Evolutionary conservation across 1,140 invertebrate genomes (phyloP).

Genomic region (Teleopsis dalmanni): DNA sequence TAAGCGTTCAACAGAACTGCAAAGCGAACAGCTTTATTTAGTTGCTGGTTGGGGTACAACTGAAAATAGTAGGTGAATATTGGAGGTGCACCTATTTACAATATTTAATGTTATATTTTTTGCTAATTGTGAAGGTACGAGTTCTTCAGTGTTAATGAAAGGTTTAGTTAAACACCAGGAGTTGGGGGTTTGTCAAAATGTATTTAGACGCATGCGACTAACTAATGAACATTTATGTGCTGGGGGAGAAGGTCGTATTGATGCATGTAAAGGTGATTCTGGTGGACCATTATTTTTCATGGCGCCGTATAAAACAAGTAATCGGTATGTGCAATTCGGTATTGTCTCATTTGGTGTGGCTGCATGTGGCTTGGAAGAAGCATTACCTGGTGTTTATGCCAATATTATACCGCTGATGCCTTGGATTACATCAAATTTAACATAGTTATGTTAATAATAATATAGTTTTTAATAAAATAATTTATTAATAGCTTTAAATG

Average conservation of each 20-base stretch:
- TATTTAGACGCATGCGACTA: constrained; percentile 11
- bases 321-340: constrained; percentile 29
- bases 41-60: constrained; percentile 33
- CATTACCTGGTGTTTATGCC: constrained; percentile 31
- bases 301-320: constrained; percentile 14
- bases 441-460: too few relatives aligned
- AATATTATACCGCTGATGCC: constrained; percentile 32
- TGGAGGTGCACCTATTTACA: neutral
- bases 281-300: constrained; percentile 57
- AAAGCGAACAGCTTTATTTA: neutral
- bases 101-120: neutral
- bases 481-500: too few relatives aligned
- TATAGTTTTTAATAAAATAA: too few relatives aligned
- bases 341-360: constrained; percentile 26
- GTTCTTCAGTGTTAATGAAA: neutral
- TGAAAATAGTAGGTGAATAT: constrained; percentile 5
- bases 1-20: neutral
- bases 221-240: constrained; percentile 54
- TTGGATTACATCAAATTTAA: constrained; percentile 34
- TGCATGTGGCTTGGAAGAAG: constrained; percentile 17
- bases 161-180: neutral
- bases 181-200: neutral
- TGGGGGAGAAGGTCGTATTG: constrained; percentile 52
- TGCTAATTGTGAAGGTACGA: neutral
- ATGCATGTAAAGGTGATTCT: constrained; percentile 65